Evolutionary conservation across 2,797 vertebrate species (phyloP).

Genomic region (Luscinia megarhynchos): DNA sequence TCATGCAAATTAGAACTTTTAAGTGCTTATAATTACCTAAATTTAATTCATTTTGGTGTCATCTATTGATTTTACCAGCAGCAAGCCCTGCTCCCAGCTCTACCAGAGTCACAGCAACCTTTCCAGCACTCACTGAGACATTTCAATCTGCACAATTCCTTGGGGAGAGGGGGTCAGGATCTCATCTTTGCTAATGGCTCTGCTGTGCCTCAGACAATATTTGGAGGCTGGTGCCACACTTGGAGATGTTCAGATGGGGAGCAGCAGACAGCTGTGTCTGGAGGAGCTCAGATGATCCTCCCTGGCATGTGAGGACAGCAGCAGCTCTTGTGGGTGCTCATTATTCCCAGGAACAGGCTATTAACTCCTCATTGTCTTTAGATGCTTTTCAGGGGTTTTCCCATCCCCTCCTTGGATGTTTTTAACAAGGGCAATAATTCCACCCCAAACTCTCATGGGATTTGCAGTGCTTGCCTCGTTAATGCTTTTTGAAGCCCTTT

Average conservation of each 20-base stretch:
- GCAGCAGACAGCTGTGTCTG: not conserved
- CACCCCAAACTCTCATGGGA: not conserved
- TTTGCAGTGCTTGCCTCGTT: conserved; percentile 22
- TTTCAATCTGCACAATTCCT: not conserved
- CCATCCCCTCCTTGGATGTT: not conserved
- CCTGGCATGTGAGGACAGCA: not conserved
- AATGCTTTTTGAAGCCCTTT: conserved; percentile 8
- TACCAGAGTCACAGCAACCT: not conserved
- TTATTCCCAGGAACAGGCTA: conserved; percentile 20
- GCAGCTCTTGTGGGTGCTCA: not conserved
- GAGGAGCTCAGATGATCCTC: not conserved
- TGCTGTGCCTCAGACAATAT: not conserved
- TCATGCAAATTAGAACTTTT: conserved; percentile 36
- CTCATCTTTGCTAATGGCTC: not conserved
- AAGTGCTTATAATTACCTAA: conserved; percentile 39
- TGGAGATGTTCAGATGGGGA: not conserved
- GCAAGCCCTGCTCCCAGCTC: not conserved
- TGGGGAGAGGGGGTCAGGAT: not conserved
- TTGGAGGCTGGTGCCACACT: not conserved
- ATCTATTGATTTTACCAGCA: conserved; percentile 16
- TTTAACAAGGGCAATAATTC: not conserved
- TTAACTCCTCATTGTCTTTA: not conserved
- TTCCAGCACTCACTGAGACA: not conserved
- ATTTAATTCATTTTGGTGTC: conserved; percentile 40
- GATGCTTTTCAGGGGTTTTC: not conserved